Base-by-base conservation (phyloP, 92 coral and sea anemone genomes). In the Meandrina meandrites region DNA sequence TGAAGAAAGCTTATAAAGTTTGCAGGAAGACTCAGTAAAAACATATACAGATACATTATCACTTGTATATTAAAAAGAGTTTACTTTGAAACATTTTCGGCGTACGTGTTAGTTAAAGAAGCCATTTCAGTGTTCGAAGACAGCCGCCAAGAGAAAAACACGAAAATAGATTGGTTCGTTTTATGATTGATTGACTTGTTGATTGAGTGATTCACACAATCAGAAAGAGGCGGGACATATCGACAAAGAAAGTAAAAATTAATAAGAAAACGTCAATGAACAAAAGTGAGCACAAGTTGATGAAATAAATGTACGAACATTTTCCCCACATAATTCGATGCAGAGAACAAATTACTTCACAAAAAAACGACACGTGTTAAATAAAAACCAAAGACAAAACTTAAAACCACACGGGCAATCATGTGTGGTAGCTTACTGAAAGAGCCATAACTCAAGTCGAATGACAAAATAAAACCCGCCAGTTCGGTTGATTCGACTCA, bases 381-480 rank as follows among this genome's bases (percentile, higher is more conserved):
- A 79, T 48, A 45, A 57, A 22, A 21, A 47, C 50, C 27, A 7
- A 37, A 73, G 78, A 37, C 78, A 73, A 73, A 73, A 37, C 78
- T 73, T 34, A 73, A 73, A 73, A 73, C 78, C 78, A 73, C 78
- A 35, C 50, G 1, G 19, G 18, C 5, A 18, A 34, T 19, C 28
- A 27, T 40, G 27, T 9, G 37, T 35, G 48, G 48, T 8, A 8
- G 78, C 27, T 35, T 1, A 73, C 35, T 37, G 50, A 73, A 73
- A 36, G 31, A 40, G 53, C 67, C 30, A 79, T 57, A 60, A 79
- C 50, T 35, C 68, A 14, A 8, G 71, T 79, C 71, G 60, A 79
- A 79, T n/a, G 27, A 79, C 66, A 79, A 35, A 79, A 79, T 34
- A 79, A 32, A 79, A 51, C 27, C 6, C 51, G 71, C 83, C 78